Percentiles rank a stretch among this genome's conserved stretches.
phyloP scores from a whole-genome alignment of 2,113 vertebrate genomes.

The Podilymbus podiceps region DNA sequence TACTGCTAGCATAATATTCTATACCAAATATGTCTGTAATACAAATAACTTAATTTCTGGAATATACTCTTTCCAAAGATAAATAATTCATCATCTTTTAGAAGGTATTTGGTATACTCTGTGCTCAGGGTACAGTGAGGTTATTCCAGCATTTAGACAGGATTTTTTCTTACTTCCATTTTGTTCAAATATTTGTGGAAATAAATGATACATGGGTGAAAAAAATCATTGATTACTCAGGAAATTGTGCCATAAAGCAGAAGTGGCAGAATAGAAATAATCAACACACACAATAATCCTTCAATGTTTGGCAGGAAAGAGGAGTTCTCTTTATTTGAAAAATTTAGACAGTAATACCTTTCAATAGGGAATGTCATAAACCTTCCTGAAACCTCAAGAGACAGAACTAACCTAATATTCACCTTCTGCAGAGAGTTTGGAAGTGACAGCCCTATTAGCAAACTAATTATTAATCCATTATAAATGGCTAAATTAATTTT shows the following conservation, averaged over 20 bases:
- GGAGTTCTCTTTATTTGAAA: not conserved
- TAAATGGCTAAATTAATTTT: conserved; percentile 26
- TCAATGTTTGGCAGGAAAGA: not conserved
- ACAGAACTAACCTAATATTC: conserved; percentile 16
- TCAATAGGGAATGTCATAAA: not conserved
- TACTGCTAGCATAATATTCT: not conserved
- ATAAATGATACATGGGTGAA: not conserved
- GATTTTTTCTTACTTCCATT: not conserved
- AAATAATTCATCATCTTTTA: not conserved
- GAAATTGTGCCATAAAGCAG: not conserved
- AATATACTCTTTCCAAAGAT: not conserved
- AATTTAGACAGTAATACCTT: not conserved
- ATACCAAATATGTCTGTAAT: not conserved
- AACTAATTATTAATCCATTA: conserved; percentile 46
- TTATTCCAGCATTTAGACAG: not conserved
- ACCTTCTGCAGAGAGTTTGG: conserved; percentile 12
- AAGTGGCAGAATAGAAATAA: not conserved
- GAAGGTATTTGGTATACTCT: not conserved
- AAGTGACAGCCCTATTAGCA: conserved; percentile 29
- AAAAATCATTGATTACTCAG: not conserved
- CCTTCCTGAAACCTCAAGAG: not conserved
- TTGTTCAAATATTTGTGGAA: not conserved
- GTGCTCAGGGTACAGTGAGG: not conserved
- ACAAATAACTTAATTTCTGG: not conserved
- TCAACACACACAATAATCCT: not conserved